Conservation (phyloP, 2,888 invertebrate genomes). For the Netelia melanura region DNA sequence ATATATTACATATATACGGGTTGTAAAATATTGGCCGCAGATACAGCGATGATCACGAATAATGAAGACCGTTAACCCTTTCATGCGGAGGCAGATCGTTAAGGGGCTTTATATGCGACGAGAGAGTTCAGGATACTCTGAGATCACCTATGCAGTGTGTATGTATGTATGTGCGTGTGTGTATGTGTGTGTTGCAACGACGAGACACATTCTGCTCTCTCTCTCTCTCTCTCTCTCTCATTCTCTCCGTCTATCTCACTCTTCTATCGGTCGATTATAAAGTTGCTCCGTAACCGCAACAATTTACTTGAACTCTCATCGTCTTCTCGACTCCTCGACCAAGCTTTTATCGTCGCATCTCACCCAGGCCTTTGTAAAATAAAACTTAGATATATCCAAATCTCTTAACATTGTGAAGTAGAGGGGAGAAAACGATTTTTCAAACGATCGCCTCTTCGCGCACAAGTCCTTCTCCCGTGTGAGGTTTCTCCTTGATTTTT, state of each 20-base stretch:
- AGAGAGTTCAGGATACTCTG: slow-evolving; percentile 15
- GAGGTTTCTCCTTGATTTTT: neutral
- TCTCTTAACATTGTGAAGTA: neutral
- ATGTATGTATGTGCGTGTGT: neutral
- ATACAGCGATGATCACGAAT: slow-evolving; percentile 64
- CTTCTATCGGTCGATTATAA: slow-evolving; percentile 55
- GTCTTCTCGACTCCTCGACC: neutral
- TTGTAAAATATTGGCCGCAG: slow-evolving; percentile 32
- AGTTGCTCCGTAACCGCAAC: slow-evolving; percentile 72
- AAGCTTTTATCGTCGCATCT: slow-evolving; percentile 1
- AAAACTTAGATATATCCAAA: neutral
- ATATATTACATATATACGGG: slow-evolving; percentile 36
- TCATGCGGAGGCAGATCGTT: slow-evolving; percentile 73
- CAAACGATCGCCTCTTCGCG: neutral
- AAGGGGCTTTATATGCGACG: slow-evolving; percentile 62
- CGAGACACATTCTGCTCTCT: slow-evolving; percentile 24
- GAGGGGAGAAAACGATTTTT: slow-evolving; percentile 12
- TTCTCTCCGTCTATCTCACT: neutral
- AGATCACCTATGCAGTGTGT: neutral
- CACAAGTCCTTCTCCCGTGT: neutral
- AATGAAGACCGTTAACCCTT: slow-evolving; percentile 78
- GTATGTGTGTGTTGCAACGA: slow-evolving; percentile 29
- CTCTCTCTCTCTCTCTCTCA: neutral
- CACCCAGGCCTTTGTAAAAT: neutral
- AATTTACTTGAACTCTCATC: slow-evolving; percentile 68